Conservation (phyloP, 92 coral and sea anemone species). For the Palythoa heliodiscus region DNA sequence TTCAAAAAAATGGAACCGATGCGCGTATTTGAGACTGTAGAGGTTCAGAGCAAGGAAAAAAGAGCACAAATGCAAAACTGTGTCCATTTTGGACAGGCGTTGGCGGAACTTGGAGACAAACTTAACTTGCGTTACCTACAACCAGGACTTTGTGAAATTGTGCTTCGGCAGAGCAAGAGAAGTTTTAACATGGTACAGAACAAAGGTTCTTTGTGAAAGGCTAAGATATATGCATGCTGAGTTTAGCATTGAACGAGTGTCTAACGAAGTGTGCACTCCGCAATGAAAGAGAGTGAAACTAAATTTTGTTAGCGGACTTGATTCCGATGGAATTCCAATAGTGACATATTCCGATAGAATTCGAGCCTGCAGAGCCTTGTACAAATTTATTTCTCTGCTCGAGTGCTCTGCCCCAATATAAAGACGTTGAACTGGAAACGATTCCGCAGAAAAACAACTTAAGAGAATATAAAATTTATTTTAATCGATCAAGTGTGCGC, state of each 20-base stretch:
- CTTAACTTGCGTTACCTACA: constrained; percentile 24
- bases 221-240: background rate
- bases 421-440: background rate
- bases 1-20: background rate
- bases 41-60: constrained; percentile 6
- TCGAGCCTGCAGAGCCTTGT: background rate
- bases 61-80: background rate
- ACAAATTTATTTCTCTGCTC: background rate
- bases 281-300: background rate
- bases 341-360: background rate
- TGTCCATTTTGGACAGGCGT: constrained; percentile 14
- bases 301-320: background rate
- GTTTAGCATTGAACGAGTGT: background rate
- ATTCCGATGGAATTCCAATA: too few species aligned
- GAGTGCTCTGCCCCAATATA: background rate
- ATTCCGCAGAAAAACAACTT: background rate
- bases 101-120: constrained; percentile 30
- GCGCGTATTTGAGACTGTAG: background rate
- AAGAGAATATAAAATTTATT: background rate
- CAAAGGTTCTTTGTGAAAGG: background rate
- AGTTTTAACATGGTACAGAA: background rate
- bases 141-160: background rate
- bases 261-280: background rate
- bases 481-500: background rate
- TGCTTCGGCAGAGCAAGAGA: background rate